phyloP scores from a whole-genome alignment of 2,797 vertebrate species.

The Rhinichthys osculus region DNA sequence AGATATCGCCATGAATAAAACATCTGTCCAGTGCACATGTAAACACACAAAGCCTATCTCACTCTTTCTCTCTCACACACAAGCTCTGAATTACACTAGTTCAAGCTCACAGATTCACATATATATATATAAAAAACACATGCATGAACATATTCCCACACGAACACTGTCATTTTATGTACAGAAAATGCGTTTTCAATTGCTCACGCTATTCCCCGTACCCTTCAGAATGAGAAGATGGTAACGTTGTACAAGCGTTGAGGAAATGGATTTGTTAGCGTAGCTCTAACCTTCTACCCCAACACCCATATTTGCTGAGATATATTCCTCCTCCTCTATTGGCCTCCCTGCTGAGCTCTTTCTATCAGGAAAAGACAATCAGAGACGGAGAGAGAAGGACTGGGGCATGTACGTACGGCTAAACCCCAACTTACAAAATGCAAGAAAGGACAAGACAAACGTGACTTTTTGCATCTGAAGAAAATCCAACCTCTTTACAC shows the following conservation, averaged over 20 bases:
- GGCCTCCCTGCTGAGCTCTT: slow-evolving; percentile 4
- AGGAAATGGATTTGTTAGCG: slow-evolving; percentile 57
- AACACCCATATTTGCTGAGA: slow-evolving; percentile 41
- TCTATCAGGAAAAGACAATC: not conserved
- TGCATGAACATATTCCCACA: not conserved
- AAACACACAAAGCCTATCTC: slow-evolving; percentile 25
- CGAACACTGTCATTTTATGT: slow-evolving; percentile 10
- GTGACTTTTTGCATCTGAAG: not conserved
- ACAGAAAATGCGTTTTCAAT: slow-evolving; percentile 32
- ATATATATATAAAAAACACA: not conserved
- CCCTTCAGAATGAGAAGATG: slow-evolving; percentile 37
- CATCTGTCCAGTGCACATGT: slow-evolving; percentile 30
- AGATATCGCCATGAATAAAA: slow-evolving; percentile 55
- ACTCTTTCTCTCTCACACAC: slow-evolving; percentile 2
- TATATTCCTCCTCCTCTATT: slow-evolving; percentile 19
- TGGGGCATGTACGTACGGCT: not conserved
- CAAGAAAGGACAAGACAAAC: not conserved
- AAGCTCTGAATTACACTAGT: slow-evolving; percentile 1
- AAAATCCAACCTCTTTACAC: not conserved
- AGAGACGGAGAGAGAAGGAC: no score
- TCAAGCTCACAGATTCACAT: not conserved
- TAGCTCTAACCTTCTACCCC: slow-evolving; percentile 49
- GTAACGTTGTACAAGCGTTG: slow-evolving; percentile 26
- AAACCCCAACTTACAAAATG: not conserved
- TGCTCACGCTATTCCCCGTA: not conserved